Percentiles rank a stretch among this genome's conserved stretches.
These are phyloP conservation scores for Nyctalus aviator DNA, from an alignment of 2,797 vertebrate species.

Conservation along the genomic window DNA sequence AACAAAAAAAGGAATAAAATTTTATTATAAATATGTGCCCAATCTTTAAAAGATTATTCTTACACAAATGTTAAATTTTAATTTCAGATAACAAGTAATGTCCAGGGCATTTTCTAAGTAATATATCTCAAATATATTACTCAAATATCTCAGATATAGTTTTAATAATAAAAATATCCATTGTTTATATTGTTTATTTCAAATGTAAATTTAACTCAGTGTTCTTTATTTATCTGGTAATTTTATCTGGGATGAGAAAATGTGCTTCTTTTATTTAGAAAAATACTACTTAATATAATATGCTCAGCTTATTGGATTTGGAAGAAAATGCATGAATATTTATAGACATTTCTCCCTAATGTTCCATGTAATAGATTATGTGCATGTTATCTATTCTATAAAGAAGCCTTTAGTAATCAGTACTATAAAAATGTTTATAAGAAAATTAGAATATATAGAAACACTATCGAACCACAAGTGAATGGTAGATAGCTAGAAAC, in stretches of 20 bases:
- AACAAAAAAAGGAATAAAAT: background rate
- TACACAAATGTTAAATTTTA: background rate
- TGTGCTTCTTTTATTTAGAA: background rate
- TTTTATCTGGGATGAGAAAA: background rate
- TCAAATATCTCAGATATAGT: too few relatives aligned
- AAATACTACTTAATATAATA: background rate
- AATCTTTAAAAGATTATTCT: background rate
- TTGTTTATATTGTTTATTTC: background rate
- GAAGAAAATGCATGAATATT: background rate
- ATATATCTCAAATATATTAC: too few relatives aligned
- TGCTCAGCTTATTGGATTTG: background rate
- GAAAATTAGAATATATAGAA: background rate
- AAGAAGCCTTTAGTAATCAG: background rate
- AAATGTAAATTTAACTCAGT: background rate
- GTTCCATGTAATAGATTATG: background rate
- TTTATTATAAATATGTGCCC: background rate
- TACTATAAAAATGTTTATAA: background rate
- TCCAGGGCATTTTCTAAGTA: background rate
- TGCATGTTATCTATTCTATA: background rate
- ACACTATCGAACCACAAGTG: background rate
- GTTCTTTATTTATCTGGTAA: background rate
- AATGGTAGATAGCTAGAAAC: background rate
- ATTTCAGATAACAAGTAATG: background rate
- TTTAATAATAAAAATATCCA: background rate
- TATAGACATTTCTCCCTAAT: background rate